Evolutionary conservation across 2,888 invertebrate genomes (phyloP), one percentile per base, ranked within the genome.

Genomic region (Timandra comae): DNA sequence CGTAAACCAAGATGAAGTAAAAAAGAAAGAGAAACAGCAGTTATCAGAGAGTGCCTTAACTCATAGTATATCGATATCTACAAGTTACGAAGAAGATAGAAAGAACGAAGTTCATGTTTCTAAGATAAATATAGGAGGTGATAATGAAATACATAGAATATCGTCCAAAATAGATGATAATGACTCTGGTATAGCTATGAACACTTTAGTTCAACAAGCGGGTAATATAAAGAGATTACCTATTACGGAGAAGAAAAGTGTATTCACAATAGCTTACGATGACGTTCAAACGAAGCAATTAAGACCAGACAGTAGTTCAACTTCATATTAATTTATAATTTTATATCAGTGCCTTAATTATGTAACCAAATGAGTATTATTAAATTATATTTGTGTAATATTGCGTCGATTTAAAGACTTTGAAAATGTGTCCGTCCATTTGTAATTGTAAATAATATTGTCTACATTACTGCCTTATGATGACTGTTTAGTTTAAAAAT

Each of bases 231-330:
- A 88, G 41, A 82, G 91, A 41, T 87, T 91, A 54, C 89, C 91
- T 9, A 91, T 91, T 40, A 90, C 91, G 3, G 95, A 96, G 58
- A 97, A 96, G 80, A 96, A 96, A 65, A 96, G 96, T 64, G 92
- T 97, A 13, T 97, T 97, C 62, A 95, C 95, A 4, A 97, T 97
- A 49, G 96, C 96, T 0, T 97, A 96, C 63, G 94, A 94, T 59
- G 96, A 96, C 59, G 94, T 96, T 56, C 93, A 94, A 49, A 95
- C 95, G 0, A 92, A 92, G 58, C 93, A 94, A 62, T 82, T 95
- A 33, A 82, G 93, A 57, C 91, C 94, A 9, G 93, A 94, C 46
- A 94, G 93, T 66, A 91, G 91, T 54, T 91, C 93, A 3, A 92
- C 93, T 25, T 92, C 92, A 16, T 84, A 85, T 53, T 85, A 55